A percentile compares a stretch with the other conserved stretches of the same genome.
Evolutionary conservation across 2,888 invertebrate genomes (phyloP).

Genomic region (Metellina segmentata): DNA sequence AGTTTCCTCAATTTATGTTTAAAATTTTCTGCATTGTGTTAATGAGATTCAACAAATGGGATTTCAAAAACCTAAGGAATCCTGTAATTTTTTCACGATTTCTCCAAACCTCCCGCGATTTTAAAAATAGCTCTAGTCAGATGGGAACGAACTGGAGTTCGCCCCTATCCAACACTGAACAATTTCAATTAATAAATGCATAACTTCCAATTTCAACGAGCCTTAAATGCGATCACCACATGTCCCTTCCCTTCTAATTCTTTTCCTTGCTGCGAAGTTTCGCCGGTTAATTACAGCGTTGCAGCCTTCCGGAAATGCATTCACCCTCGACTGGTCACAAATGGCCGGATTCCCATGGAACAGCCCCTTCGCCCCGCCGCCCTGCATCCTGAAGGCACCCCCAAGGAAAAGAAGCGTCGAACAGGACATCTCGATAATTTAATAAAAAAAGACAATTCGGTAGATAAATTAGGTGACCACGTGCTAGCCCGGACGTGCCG

Average conservation of each 20-base stretch:
- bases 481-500: conserved; percentile 20
- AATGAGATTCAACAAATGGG: too few species aligned
- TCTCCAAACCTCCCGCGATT: too few species aligned
- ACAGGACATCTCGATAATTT: conserved; percentile 61
- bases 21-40: too few species aligned
- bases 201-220: too few species aligned
- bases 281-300: conserved; percentile 53
- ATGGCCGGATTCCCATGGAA: conserved; percentile 68
- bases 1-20: too few species aligned
- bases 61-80: too few species aligned
- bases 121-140: too few species aligned
- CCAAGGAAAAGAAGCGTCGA: conserved; percentile 59
- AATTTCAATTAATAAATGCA: too few species aligned
- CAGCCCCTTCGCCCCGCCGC: background rate
- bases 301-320: conserved; percentile 55
- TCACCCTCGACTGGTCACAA: conserved; percentile 71
- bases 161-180: too few species aligned
- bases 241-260: conserved; percentile 16
- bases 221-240: too few species aligned
- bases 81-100: too few species aligned
- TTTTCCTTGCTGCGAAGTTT: conserved; percentile 8
- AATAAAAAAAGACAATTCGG: conserved; percentile 69
- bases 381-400: conserved; percentile 26
- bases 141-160: too few species aligned
- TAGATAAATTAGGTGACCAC: conserved; percentile 67